Base-by-base conservation (phyloP, 2,113 vertebrate species). In the Muntiacus reevesi region DNA sequence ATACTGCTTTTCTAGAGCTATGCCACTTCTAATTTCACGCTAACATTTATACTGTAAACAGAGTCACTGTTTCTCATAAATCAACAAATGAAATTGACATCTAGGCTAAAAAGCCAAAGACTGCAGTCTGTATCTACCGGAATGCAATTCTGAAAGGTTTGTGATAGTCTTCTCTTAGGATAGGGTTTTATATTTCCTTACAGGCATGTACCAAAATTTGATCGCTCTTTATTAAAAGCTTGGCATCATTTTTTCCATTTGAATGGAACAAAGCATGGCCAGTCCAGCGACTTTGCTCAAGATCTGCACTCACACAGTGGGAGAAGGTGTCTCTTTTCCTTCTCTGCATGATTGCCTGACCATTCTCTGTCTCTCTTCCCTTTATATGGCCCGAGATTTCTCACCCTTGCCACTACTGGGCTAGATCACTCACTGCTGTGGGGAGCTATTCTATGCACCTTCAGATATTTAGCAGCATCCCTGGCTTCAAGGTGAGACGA, bases 11-110 rank as follows among this genome's bases (percentile, higher is more conserved):
- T 84, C 11, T 55, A 60, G 90, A 74, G 19, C 25, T 12, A 4
- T 1, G 5, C 21, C 1, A 0, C 87, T 96, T 92, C 89, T 78
- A 45, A 40, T 94, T 90, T 87, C 90, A 82, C 19, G 64, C 50
- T 83, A 84, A 76, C 57, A 28, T 64, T 40, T 76, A 64, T 21
- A 27, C 87, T 54, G 11, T 14, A 95, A 82, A 93, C 92, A 91
- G 67, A 89, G 25, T 92, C 94, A 43, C 76, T 87, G 43, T 89
- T 89, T 84, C 91, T 94, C 84, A 62, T 92, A 88, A 89, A 83
- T 81, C 89, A 96, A 54, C 92, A 36, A 88, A 47, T 15, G 71
- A 87, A 93, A 76, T 21, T 7, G 89, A 67, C 79, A 28, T 81
- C 91, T 17, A 83, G 86, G 12, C 89, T 57, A 4, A 43, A 19